phyloP scores from a whole-genome alignment of 2,888 invertebrate genomes.

The Cerastoderma edule region DNA sequence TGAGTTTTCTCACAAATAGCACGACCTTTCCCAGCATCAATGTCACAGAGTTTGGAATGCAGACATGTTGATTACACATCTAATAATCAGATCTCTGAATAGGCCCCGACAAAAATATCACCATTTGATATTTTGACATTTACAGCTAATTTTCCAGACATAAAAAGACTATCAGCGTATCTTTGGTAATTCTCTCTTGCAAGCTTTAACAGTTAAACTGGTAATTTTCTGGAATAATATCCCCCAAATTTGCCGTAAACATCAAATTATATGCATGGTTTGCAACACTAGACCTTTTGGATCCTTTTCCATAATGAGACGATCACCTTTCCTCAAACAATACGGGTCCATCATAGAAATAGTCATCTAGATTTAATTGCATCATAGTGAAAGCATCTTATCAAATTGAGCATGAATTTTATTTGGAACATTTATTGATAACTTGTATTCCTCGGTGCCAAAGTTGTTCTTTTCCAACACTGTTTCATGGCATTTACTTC shows the following conservation, averaged over 20 bases:
- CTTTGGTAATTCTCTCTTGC: conserved; percentile 9
- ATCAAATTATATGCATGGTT: conserved; percentile 41
- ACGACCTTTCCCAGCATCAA: background rate
- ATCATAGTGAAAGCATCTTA: too few relatives aligned
- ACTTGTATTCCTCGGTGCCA: too few relatives aligned
- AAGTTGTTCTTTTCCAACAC: too few relatives aligned
- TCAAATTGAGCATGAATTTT: too few relatives aligned
- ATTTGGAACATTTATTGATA: too few relatives aligned
- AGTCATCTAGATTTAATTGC: too few relatives aligned
- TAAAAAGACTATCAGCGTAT: conserved; percentile 11
- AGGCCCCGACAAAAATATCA: background rate
- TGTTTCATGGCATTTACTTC: too few relatives aligned
- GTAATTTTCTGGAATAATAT: conserved; percentile 38
- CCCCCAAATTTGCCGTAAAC: conserved; percentile 24
- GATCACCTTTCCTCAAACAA: too few relatives aligned
- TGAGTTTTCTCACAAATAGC: too few relatives aligned
- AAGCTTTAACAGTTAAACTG: conserved; percentile 7
- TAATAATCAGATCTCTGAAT: conserved; percentile 5
- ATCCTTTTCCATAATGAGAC: too few relatives aligned
- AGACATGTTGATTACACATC: conserved; percentile 13
- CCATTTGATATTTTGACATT: conserved; percentile 24
- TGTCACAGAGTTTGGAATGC: background rate
- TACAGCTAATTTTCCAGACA: conserved; percentile 12
- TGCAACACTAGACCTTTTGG: background rate
- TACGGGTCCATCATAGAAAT: too few relatives aligned